Base-by-base conservation (phyloP, 1,140 invertebrate genomes). In the Nilaparvata lugens region DNA sequence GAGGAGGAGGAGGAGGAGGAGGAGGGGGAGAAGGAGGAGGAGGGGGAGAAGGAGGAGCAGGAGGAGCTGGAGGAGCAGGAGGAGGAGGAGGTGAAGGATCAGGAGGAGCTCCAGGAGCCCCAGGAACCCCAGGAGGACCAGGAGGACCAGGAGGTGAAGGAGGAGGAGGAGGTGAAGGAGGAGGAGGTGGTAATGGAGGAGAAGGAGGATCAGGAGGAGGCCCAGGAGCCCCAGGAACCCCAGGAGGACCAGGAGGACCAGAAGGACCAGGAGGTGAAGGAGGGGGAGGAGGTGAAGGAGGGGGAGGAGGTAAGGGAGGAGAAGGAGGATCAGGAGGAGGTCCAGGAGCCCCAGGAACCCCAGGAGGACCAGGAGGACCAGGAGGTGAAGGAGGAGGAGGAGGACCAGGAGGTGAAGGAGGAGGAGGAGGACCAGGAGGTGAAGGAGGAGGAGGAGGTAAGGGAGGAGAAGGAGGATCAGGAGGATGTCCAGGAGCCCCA, bases 201-300 rank as follows among this genome's bases (percentile, higher is more conserved):
- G 53, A 9, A 25, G 53, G 21, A 6, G 52, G 18, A 25, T 6
- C 16, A 4, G 4, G 3, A 3, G 4, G 4, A 25, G 18, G 52
- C 6, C 16, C 18, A 25, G 4, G n/a, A 25, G 4, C 16, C n/a
- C 16, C 16, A 4, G n/a, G 18, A 38, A 3, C 16, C 6, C n/a
- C 52, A 31, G 56, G 56, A 14, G 56, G 56, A 38, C 31, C 31
- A 38, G 56, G 56, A 38, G 56, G 31, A 38, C 2, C 31, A 16
- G 55, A n/a, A 16, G 31, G 55, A n/a, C n/a, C n/a, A 16, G 31
- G 24, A 14, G 31, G 55, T 13, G n/a, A 13, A 11, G 56, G 35
- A 57, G 56, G 56, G n/a, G n/a, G n/a, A n/a, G 56, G 56, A 38
- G 56, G 56, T n/a, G 56, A 31, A 38, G 56, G 56, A 38, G 56